A percentile compares a stretch with the other conserved stretches of the same genome.
Conservation (phyloP, 2,113 vertebrate species). For the Hippotragus niger region DNA sequence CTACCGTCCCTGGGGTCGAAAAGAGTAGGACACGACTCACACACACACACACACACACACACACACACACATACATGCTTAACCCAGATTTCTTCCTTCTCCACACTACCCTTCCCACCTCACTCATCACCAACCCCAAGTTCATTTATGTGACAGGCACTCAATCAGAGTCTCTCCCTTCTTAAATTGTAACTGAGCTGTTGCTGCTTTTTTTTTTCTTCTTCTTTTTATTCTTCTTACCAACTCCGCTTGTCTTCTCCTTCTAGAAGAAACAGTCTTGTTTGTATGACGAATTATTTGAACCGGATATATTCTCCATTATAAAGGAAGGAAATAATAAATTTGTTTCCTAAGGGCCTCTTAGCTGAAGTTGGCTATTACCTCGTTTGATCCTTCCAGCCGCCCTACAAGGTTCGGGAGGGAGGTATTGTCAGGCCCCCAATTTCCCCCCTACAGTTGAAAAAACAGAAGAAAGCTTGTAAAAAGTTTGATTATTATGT, state of each 20-base stretch:
- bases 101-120: not conserved
- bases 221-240: not conserved
- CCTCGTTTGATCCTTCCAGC: not conserved
- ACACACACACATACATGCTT: not conserved
- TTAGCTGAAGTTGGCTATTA: not conserved
- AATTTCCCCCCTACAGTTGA: not conserved
- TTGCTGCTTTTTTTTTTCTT: not conserved
- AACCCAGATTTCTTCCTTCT: not conserved
- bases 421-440: not conserved
- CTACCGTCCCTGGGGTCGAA: not conserved
- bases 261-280: slow-evolving; percentile 18
- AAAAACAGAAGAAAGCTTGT: not conserved
- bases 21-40: not conserved
- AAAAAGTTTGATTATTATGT: not conserved
- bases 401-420: not conserved
- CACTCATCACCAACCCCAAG: not conserved
- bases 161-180: not conserved
- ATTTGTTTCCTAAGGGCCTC: slow-evolving; percentile 50
- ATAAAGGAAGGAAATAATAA: slow-evolving; percentile 64
- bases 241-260: not conserved
- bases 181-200: not conserved
- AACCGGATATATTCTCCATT: slow-evolving; percentile 52
- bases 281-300: slow-evolving; percentile 41
- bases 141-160: not conserved
- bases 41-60: not conserved